phyloP scores from a whole-genome alignment of 2,888 invertebrate genomes.

The Drosophila limbata region DNA sequence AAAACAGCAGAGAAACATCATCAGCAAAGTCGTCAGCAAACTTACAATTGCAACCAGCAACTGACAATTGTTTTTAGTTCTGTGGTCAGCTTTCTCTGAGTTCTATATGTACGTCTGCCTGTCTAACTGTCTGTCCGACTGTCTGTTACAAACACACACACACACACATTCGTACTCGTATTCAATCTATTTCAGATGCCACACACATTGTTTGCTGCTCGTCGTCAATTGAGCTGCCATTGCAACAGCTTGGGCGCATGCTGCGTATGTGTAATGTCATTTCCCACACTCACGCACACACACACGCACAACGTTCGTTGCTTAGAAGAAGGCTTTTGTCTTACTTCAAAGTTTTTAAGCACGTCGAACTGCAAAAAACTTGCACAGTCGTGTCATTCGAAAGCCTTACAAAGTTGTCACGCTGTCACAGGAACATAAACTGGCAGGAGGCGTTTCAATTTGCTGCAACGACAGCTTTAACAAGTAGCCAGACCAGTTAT shows the following conservation, averaged over 20 bases:
- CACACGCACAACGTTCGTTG: conserved; percentile 10
- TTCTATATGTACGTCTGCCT: conserved; percentile 1
- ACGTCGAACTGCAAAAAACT: conserved; percentile 64
- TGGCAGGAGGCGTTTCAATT: conserved; percentile 53
- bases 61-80: conserved; percentile 79
- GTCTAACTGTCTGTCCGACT: conserved; percentile 19
- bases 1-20: conserved; percentile 32
- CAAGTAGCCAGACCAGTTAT: conserved; percentile 56
- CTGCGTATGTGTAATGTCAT: conserved; percentile 65
- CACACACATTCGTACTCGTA: conserved; percentile 19
- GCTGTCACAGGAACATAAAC: conserved; percentile 35
- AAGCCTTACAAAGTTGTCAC: conserved; percentile 65
- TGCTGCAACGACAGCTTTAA: conserved; percentile 48
- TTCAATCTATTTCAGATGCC: conserved; percentile 71
- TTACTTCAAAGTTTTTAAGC: conserved; percentile 65
- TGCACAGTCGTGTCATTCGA: conserved; percentile 62
- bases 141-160: conserved; percentile 27
- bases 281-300: conserved; percentile 23
- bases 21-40: conserved; percentile 53
- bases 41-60: conserved; percentile 66
- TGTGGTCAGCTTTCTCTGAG: conserved; percentile 64
- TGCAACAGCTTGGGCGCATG: conserved; percentile 36
- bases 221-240: conserved; percentile 41
- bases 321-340: conserved; percentile 70
- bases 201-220: conserved; percentile 42